phyloP scores from a whole-genome alignment of 2,797 vertebrate species.

The Cynopterus sphinx region DNA sequence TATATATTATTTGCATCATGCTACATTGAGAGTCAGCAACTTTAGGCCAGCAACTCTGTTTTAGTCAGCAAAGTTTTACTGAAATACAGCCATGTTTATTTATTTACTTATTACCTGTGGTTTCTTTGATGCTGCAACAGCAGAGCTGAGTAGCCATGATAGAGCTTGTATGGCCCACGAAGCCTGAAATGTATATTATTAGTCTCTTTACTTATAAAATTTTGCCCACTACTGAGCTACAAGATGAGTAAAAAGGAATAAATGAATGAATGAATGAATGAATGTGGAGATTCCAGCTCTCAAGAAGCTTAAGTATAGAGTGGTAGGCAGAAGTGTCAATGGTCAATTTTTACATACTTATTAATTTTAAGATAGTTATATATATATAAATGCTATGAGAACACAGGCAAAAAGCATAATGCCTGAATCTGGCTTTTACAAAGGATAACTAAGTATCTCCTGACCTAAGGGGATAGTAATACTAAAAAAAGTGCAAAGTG shows the following conservation, averaged over 20 bases:
- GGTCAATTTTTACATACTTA: background rate
- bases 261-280: too few relatives aligned
- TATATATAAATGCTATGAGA: background rate
- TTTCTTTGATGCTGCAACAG: background rate
- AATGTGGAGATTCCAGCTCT: background rate
- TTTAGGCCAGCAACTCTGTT: background rate
- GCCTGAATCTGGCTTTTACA: background rate
- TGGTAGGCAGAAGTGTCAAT: background rate
- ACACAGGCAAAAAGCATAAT: background rate
- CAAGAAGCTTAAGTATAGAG: background rate
- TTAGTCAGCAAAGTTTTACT: background rate
- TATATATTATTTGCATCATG: background rate
- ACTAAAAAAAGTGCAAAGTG: background rate
- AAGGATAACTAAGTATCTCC: background rate
- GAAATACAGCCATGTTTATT: background rate
- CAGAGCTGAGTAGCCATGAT: background rate
- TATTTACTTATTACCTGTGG: background rate
- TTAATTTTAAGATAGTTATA: background rate
- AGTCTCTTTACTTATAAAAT: background rate
- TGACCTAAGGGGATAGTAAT: background rate
- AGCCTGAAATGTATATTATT: background rate
- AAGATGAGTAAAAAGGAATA: background rate
- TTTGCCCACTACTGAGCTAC: background rate
- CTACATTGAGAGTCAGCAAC: background rate
- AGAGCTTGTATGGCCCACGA: background rate